Conservation (phyloP, 1,140 invertebrate genomes). For the Sesamia nonagrioides region DNA sequence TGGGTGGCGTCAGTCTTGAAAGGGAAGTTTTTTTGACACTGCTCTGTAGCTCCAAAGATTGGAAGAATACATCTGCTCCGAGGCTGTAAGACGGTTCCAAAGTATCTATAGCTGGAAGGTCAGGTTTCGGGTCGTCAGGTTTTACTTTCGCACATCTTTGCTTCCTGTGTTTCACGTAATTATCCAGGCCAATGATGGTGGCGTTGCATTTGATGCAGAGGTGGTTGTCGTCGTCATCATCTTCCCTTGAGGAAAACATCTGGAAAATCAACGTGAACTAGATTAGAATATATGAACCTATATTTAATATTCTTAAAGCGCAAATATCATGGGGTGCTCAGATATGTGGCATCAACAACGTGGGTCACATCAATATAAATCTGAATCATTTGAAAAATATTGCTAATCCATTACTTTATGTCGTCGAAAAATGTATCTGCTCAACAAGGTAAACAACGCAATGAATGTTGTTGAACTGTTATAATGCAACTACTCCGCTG, state of each 20-base stretch:
- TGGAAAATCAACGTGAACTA: slow-evolving; percentile 45
- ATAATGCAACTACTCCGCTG: no score
- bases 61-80: slow-evolving; percentile 95
- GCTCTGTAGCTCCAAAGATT: slow-evolving; percentile 94
- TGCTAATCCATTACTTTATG: no score
- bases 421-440: no score
- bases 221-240: slow-evolving; percentile 93
- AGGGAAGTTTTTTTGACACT: slow-evolving; percentile 89
- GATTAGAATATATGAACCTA: no score
- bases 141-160: slow-evolving; percentile 87
- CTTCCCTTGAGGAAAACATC: slow-evolving; percentile 83
- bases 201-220: slow-evolving; percentile 95
- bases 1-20: slow-evolving; percentile 74
- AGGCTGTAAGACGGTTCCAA: slow-evolving; percentile 87
- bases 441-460: no score
- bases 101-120: slow-evolving; percentile 71
- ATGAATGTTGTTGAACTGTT: no score
- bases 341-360: no score
- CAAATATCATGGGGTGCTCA: no score
- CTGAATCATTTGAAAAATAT: no score
- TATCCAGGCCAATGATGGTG: slow-evolving; percentile 93
- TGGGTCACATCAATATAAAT: no score
- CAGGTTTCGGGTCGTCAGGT: slow-evolving; percentile 70
- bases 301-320: no score
- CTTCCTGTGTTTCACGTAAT: slow-evolving; percentile 94